phyloP scores from a whole-genome alignment of 1,140 invertebrate genomes.

The Tachypleus tridentatus region DNA sequence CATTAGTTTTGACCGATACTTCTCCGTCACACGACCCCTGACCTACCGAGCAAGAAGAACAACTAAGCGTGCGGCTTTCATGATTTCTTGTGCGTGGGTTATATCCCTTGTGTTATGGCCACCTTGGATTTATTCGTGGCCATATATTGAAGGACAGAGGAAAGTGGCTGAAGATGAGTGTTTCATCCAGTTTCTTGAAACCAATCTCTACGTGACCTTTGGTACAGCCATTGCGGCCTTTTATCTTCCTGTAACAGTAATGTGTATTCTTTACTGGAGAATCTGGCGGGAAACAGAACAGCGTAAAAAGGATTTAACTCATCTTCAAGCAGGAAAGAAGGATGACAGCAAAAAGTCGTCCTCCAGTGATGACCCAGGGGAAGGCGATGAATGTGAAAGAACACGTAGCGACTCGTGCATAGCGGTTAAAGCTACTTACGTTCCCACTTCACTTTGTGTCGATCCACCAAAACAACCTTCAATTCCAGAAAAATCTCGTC shows the following conservation, averaged over 20 bases:
- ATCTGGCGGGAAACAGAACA: slow-evolving; percentile 97
- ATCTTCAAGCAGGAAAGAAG: slow-evolving; percentile 83
- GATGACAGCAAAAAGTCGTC: slow-evolving; percentile 80
- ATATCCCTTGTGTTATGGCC: slow-evolving; percentile 42
- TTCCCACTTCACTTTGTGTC: slow-evolving; percentile 16
- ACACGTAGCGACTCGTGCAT: slow-evolving; percentile 20
- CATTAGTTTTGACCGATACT: slow-evolving; percentile 42
- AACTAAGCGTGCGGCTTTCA: slow-evolving; percentile 37
- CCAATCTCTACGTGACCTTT: slow-evolving; percentile 41
- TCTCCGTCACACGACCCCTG: slow-evolving; percentile 43
- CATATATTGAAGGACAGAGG: slow-evolving; percentile 37
- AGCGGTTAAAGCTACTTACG: slow-evolving; percentile 12
- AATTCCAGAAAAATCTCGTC: slow-evolving; percentile 6
- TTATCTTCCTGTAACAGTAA: slow-evolving; percentile 41
- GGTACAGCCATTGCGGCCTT: slow-evolving; percentile 41
- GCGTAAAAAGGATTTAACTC: slow-evolving; percentile 82
- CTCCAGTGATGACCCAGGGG: slow-evolving; percentile 46
- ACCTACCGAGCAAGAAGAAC: slow-evolving; percentile 44
- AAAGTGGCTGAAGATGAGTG: slow-evolving; percentile 39
- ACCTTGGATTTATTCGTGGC: slow-evolving; percentile 46
- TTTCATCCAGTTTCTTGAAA: slow-evolving; percentile 44
- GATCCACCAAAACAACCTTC: slow-evolving; percentile 14
- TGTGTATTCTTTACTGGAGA: slow-evolving; percentile 34
- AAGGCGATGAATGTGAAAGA: slow-evolving; percentile 2
- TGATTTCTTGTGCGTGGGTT: slow-evolving; percentile 37